These are phyloP conservation scores for Podarcis muralis DNA, from an alignment of 2,113 vertebrate genomes.

Conservation along the genomic window DNA sequence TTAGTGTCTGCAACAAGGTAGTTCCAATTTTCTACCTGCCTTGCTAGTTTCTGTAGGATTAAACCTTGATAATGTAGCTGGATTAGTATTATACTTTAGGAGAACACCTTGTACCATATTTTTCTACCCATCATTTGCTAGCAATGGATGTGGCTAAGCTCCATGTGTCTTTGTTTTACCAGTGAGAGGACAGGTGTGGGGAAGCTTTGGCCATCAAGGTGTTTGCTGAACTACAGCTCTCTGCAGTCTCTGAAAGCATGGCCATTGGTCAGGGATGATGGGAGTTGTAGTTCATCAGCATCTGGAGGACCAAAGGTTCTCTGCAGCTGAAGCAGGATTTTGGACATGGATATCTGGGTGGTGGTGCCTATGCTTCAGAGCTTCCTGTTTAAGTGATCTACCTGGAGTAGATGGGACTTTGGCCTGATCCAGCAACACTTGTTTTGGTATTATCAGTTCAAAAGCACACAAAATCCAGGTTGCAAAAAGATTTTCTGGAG, in stretches of 20 bases:
- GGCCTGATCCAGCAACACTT: too few species aligned
- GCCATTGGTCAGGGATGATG: too few species aligned
- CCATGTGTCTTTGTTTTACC: neutral
- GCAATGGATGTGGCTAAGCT: neutral
- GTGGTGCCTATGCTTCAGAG: neutral
- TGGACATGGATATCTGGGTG: neutral
- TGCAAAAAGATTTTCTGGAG: neutral
- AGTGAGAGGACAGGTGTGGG: neutral
- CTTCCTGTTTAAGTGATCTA: neutral
- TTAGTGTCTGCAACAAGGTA: neutral
- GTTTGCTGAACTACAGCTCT: too few species aligned
- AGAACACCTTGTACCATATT: neutral
- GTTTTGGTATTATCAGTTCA: neutral
- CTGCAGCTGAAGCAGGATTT: too few species aligned
- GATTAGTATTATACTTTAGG: neutral
- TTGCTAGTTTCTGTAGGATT: neutral
- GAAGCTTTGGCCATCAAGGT: too few species aligned
- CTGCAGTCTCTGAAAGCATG: too few species aligned
- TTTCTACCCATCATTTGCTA: neutral
- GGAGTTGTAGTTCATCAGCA: too few species aligned
- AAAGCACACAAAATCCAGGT: neutral
- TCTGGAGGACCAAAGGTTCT: too few species aligned
- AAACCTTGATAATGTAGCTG: neutral
- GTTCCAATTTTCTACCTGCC: neutral
- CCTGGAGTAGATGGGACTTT: too few species aligned